phyloP scores from a whole-genome alignment of 2,113 vertebrate genomes.

The Erpornis zantholeuca region DNA sequence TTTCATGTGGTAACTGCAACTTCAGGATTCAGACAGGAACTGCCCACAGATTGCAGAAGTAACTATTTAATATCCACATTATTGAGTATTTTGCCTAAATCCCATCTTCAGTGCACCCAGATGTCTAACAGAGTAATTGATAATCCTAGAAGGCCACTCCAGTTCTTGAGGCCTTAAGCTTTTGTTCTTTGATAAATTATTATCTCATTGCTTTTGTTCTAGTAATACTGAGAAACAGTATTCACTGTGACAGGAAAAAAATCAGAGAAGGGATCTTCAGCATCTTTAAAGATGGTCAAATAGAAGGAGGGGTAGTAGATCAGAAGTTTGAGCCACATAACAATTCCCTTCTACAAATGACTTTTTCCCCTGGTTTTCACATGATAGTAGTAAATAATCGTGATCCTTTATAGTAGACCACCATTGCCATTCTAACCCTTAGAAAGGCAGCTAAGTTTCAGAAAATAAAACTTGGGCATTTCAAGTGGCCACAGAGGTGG shows the following conservation, averaged over 20 bases:
- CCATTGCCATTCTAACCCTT: not conserved
- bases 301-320: not conserved
- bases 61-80: not conserved
- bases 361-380: not conserved
- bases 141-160: not conserved
- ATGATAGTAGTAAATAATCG: not conserved
- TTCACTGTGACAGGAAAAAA: not conserved
- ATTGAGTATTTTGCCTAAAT: not conserved
- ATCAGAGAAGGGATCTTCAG: not conserved
- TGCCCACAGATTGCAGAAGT: not conserved
- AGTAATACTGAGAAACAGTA: not conserved
- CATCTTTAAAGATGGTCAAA: not conserved
- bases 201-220: not conserved
- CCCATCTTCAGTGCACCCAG: not conserved
- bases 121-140: not conserved
- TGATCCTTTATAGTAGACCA: not conserved
- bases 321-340: accelerated
- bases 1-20: not conserved
- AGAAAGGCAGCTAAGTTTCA: not conserved
- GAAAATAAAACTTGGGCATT: not conserved
- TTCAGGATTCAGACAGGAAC: not conserved
- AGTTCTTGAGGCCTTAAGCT: not conserved
- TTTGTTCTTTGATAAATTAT: not conserved
- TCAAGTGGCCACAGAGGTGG: not conserved
- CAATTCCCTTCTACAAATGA: not conserved